Evolutionary conservation across 2,888 invertebrate genomes (phyloP).

Genomic region (Encarsia formosa): DNA sequence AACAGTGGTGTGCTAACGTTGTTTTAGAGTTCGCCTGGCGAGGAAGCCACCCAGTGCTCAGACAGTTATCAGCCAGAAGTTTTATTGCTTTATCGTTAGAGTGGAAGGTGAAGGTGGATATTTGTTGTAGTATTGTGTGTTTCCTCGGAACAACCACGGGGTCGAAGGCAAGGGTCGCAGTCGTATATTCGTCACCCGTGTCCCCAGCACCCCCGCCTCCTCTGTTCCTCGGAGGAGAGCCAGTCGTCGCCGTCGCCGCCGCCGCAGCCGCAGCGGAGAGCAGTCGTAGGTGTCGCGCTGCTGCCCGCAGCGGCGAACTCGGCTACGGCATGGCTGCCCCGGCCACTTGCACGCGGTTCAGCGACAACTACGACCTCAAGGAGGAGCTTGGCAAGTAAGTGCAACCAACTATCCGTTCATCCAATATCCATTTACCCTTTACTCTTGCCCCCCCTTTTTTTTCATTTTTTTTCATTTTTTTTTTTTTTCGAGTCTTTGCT

Average conservation of each 20-base stretch:
- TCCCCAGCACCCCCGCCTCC: not conserved
- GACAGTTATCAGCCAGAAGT: no score
- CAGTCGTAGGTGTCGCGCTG: no score
- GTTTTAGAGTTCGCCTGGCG: no score
- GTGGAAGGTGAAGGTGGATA: constrained; percentile 19
- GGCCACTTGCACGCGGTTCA: constrained; percentile 93
- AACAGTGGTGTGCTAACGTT: no score
- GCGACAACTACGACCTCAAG: constrained; percentile 99
- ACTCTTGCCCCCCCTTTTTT: no score
- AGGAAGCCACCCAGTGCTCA: no score
- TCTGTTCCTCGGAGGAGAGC: not conserved
- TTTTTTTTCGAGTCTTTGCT: no score
- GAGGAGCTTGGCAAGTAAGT: constrained; percentile 99
- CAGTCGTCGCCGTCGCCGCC: not conserved
- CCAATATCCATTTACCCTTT: no score
- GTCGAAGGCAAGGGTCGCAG: not conserved
- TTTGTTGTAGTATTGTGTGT: constrained; percentile 5
- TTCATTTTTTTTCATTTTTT: no score
- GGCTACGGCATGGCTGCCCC: constrained; percentile 75
- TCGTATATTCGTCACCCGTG: not conserved
- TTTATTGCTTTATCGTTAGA: no score
- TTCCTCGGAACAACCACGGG: not conserved
- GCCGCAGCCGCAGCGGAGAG: not conserved
- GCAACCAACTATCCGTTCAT: no score
- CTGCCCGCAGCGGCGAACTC: no score